Evolutionary conservation across 35 echinoderm and acorn worm genomes (phyloP).

Genomic region (Amphiura filiformis): DNA sequence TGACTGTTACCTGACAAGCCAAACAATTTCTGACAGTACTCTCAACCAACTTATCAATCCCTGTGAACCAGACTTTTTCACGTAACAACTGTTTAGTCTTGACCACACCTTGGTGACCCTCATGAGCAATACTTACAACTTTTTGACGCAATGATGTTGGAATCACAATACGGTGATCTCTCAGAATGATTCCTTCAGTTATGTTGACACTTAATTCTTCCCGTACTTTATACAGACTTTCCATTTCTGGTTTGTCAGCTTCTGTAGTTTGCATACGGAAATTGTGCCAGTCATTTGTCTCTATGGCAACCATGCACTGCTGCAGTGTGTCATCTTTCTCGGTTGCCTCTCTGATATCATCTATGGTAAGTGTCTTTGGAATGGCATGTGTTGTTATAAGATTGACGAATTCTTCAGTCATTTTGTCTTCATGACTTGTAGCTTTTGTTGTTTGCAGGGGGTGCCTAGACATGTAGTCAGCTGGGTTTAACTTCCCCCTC

Average conservation of each 20-base stretch:
- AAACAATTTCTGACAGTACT: constrained; percentile 13
- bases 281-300: constrained; percentile 42
- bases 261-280: not conserved
- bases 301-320: constrained; percentile 28
- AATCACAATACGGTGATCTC: constrained; percentile 52
- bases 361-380: constrained; percentile 55
- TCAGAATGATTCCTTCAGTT: constrained; percentile 42
- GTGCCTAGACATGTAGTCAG: constrained; percentile 76
- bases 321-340: constrained; percentile 45
- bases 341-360: constrained; percentile 37
- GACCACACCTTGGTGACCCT: constrained; percentile 55
- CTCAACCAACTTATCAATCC: constrained; percentile 42
- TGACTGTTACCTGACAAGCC: constrained; percentile 11
- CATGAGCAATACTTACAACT: constrained; percentile 35
- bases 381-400: constrained; percentile 38
- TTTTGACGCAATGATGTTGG: constrained; percentile 11
- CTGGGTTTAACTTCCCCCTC: constrained; percentile 59
- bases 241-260: not conserved
- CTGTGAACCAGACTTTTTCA: constrained; percentile 49
- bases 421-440: not conserved
- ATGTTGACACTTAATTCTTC: constrained; percentile 57
- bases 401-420: constrained; percentile 57
- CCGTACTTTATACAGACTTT: not conserved
- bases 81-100: constrained; percentile 39
- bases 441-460: constrained; percentile 3